A percentile compares a stretch with the other conserved stretches of the same genome.
Conservation (phyloP, 2,113 vertebrate species). For the Bothrops jararaca region DNA sequence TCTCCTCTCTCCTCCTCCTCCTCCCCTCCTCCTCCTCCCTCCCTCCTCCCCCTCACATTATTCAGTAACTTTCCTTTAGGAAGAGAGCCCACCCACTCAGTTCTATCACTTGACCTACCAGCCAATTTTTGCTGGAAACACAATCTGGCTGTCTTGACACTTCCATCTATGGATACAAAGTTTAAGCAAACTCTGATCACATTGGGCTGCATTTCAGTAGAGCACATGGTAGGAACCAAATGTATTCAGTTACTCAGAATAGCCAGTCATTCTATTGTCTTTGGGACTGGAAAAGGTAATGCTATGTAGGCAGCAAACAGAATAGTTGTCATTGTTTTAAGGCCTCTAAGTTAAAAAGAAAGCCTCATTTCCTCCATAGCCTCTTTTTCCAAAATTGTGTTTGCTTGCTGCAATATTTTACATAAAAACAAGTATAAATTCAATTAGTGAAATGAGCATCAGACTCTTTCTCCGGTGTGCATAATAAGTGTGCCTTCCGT, state of each 20-base stretch:
- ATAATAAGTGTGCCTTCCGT: not conserved
- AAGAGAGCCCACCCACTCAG: not conserved
- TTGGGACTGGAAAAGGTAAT: not conserved
- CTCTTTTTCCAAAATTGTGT: not conserved
- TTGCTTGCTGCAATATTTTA: not conserved
- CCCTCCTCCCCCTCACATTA: not conserved
- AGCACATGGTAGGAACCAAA: not conserved
- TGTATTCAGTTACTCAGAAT: not conserved
- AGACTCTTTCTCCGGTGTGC: not conserved
- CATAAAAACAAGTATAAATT: not conserved
- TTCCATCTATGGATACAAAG: constrained; percentile 22
- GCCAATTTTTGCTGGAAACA: constrained; percentile 1
- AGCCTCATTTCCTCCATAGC: not conserved
- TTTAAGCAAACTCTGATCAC: not conserved
- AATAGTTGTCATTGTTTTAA: not conserved
- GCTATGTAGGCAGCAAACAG: not conserved
- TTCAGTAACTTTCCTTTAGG: not conserved
- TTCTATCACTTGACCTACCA: not conserved
- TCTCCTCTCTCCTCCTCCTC: too few species aligned
- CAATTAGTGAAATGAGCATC: not conserved
- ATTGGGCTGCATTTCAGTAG: not conserved
- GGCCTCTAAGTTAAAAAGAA: not conserved
- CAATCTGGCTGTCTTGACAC: not conserved
- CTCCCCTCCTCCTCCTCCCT: too few species aligned
- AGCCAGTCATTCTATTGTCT: not conserved